Evolutionary conservation across 2,797 vertebrate genomes (phyloP), one percentile per base, ranked within the genome.

Genomic region (Falco biarmicus): DNA sequence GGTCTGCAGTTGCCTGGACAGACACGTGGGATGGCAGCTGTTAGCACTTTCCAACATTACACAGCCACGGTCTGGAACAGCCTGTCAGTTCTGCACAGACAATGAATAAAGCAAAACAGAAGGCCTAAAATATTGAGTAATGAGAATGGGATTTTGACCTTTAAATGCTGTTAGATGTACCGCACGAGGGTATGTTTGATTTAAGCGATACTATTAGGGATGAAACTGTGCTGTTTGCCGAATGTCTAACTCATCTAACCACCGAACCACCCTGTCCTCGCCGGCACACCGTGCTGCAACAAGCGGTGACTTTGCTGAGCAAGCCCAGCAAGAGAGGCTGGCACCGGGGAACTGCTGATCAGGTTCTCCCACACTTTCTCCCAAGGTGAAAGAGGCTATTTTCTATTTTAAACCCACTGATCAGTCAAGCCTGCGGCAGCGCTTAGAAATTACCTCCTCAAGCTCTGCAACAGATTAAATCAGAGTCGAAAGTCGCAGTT

Each of bases 61-160:
- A 78, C 76, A 94, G 84, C 87, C 53, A 19, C 2, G 37, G 20
- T 43, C 89, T 88, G 91, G 79, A 95, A 93, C 26, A 90, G 37
- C 48, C 87, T 56, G 82, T 85, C 89, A 85, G 82, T 32, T 84
- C 75, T 61, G 78, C 2, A 0, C 60, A 71, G 73, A 92, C 79
- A 76, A 81, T 34, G 82, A 93, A 88, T 63, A 84, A 88, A 84
- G 84, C 73, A 90, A 93, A 95, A 63, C 79, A 96, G 65, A 80
- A 89, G 56, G 66, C 50, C 73, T 45, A 59, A 81, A 93, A 85
- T 78, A 93, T 4, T 43, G 85, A 88, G 73, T 45, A 88, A 81
- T 8, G 57, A 95, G 57, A 76, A 51, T 7, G 25, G 22, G 50
- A 47, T 86, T 95, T 86, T 95, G 93, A 95, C 94, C 94, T 94